A percentile compares a stretch with the other conserved stretches of the same genome.
Conservation (phyloP, 1,140 invertebrate genomes). For the Drosophila fuyamai region DNA sequence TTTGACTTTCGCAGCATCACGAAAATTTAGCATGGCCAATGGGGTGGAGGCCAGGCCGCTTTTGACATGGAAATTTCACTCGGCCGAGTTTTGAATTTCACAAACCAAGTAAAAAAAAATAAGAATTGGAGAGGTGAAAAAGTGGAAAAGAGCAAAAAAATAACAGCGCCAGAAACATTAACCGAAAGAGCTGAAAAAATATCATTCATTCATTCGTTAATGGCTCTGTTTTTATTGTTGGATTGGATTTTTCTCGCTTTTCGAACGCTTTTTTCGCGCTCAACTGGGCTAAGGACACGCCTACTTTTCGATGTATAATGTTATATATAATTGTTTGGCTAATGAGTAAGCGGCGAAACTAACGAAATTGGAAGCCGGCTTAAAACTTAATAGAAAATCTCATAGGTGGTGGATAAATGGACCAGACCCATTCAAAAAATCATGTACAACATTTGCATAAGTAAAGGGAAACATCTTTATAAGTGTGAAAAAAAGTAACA, state of each 20-base stretch:
- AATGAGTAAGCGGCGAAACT: slow-evolving; percentile 33
- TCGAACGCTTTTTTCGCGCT: not conserved
- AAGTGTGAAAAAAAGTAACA: too few relatives aligned
- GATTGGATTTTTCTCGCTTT: slow-evolving; percentile 23
- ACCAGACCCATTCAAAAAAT: not conserved
- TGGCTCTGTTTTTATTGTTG: slow-evolving; percentile 10
- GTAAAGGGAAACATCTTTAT: not conserved
- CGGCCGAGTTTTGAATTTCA: slow-evolving; percentile 33
- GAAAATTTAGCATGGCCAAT: slow-evolving; percentile 73
- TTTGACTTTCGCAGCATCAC: slow-evolving; percentile 75
- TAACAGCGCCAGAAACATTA: not conserved
- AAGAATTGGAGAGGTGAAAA: slow-evolving; percentile 6
- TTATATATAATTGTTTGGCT: slow-evolving; percentile 32
- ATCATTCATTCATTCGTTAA: slow-evolving; percentile 40
- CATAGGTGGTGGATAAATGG: not conserved
- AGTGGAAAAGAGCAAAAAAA: slow-evolving; percentile 7
- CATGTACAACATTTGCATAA: not conserved
- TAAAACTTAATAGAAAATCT: slow-evolving; percentile 3
- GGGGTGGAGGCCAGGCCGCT: slow-evolving; percentile 55
- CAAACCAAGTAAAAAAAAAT: slow-evolving; percentile 9
- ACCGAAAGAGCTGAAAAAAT: not conserved
- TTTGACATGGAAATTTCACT: slow-evolving; percentile 70
- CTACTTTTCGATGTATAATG: slow-evolving; percentile 13
- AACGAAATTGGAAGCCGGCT: not conserved
- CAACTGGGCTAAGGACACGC: slow-evolving; percentile 15